Percentiles rank a stretch among this genome's conserved stretches.
phyloP scores from a whole-genome alignment of 2,113 vertebrate genomes.

The Pelecanus crispus region DNA sequence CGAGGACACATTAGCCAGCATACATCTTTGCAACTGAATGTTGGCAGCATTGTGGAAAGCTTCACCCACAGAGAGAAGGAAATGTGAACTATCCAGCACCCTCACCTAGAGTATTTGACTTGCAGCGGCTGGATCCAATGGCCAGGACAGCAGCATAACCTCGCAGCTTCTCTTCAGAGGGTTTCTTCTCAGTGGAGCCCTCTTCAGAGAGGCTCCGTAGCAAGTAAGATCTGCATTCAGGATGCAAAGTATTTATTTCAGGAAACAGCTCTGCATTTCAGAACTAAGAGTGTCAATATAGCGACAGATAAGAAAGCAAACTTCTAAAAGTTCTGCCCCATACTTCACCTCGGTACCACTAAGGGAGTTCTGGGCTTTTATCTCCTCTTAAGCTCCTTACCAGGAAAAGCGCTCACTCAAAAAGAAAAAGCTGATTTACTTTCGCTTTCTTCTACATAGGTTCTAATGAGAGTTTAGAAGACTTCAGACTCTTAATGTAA shows the following conservation, averaged over 20 bases:
- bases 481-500: not conserved
- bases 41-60: not conserved
- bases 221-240: constrained; percentile 83
- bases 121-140: constrained; percentile 91
- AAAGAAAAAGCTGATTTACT: not conserved
- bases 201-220: constrained; percentile 92
- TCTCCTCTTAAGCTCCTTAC: not conserved
- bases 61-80: not conserved
- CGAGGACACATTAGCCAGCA: not conserved
- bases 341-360: not conserved
- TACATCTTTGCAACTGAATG: not conserved
- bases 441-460: not conserved
- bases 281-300: not conserved
- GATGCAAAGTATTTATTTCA: not conserved
- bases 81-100: not conserved
- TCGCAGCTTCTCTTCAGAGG: constrained; percentile 85
- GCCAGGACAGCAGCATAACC: constrained; percentile 92
- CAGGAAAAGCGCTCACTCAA: not conserved
- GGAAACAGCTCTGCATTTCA: not conserved
- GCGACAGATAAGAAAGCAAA: not conserved
- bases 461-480: not conserved
- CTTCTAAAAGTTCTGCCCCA: not conserved
- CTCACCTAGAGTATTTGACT: constrained; percentile 89
- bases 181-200: constrained; percentile 76
- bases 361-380: not conserved